Conservation (phyloP, 2,888 invertebrate species). For the Epinotia brunnichana region DNA sequence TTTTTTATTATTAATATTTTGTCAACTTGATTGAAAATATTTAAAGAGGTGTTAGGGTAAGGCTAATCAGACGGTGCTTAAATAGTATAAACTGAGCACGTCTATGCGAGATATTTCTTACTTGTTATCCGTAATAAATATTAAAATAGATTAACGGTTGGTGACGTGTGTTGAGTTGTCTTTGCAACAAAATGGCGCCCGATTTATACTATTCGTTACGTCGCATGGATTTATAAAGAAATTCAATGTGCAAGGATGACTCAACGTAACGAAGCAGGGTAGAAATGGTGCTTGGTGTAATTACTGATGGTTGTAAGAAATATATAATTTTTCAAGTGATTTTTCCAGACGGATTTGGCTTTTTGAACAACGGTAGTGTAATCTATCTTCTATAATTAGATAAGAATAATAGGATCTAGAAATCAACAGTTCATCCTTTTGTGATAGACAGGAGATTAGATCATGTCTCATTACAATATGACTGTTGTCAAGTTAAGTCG, state of each 20-base stretch:
- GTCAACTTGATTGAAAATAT: background rate
- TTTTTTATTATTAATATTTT: no score
- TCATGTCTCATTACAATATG: background rate
- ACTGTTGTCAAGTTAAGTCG: background rate
- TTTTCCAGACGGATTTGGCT: background rate
- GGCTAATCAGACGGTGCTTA: background rate
- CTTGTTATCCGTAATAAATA: background rate
- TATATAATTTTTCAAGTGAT: background rate
- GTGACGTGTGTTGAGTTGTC: conserved; percentile 17
- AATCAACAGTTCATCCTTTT: background rate
- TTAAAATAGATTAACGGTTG: conserved; percentile 4
- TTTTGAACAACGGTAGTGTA: background rate
- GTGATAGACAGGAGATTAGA: no score
- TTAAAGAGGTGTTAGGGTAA: background rate
- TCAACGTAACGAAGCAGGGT: conserved; percentile 60
- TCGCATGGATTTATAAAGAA: background rate
- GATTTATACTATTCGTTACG: background rate
- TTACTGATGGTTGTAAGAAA: conserved; percentile 43
- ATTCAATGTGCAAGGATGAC: conserved; percentile 4
- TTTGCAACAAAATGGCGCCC: conserved; percentile 5
- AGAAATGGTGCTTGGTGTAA: conserved; percentile 64
- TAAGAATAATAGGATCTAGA: background rate
- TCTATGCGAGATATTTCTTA: background rate
- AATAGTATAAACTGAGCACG: background rate
- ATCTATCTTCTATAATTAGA: background rate